Evolutionary conservation across 2,888 invertebrate species (phyloP), one percentile per base, ranked within the genome.

Genomic region (Eucera pruinosa): DNA sequence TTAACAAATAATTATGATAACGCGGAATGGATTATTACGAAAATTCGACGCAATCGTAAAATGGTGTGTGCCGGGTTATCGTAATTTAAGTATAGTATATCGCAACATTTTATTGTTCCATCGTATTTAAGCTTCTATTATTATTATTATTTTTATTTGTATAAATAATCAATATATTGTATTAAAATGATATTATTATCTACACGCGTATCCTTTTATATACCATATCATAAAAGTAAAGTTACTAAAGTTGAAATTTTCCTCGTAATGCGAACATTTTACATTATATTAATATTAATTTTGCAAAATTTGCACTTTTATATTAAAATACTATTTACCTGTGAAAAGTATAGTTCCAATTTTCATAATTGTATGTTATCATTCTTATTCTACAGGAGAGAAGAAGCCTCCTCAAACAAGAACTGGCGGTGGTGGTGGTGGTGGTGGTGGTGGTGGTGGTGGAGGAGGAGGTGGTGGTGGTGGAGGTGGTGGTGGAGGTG

Each of bases 351-450:
- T n/a, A n/a, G n/a, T n/a, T n/a, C n/a, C n/a, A n/a, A n/a, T n/a
- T n/a, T n/a, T n/a, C n/a, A n/a, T n/a, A n/a, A n/a, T n/a, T n/a
- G n/a, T n/a, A n/a, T n/a, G n/a, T n/a, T n/a, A n/a, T n/a, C n/a
- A n/a, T n/a, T n/a, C n/a, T 52, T 2, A 20, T 36, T n/a, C 6
- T 9, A 89, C 94, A 94, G 93, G 93, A 93, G 91, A 94, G 86
- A 92, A 92, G 90, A 89, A 93, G 81, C 87, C 93, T 64, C 66
- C 83, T 47, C 91, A 89, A 80, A 81, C 86, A 65, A 89, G 90
- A 82, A 67, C 88, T 20, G 70, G 84, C 9, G 70, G 83, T 9
- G 89, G 87, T 50, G 89, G 91, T 52, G n/a, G n/a, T n/a, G n/a
- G n/a, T n/a, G n/a, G n/a, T n/a, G n/a, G n/a, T n/a, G n/a, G n/a